Percentiles rank a stretch among this genome's conserved stretches.
phyloP scores from a whole-genome alignment of 1,140 invertebrate species.

The Micrasema minimum region DNA sequence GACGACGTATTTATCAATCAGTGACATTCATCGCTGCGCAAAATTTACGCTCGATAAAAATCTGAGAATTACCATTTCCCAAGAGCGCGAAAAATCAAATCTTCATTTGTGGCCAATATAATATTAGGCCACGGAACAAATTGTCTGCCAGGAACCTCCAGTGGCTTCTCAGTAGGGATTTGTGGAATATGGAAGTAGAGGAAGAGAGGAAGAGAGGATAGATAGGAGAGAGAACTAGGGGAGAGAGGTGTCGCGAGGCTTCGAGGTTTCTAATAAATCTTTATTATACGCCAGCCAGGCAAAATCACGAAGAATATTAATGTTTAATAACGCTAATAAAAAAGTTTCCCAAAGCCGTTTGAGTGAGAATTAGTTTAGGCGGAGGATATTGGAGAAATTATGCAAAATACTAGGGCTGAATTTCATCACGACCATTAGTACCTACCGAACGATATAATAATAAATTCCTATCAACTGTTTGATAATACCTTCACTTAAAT shows the following conservation, averaged over 20 bases:
- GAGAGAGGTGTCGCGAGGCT: constrained; percentile 8
- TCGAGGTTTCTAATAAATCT: constrained; percentile 32
- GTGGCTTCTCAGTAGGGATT: constrained; percentile 18
- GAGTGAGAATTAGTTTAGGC: constrained; percentile 2
- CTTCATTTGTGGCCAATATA: constrained; percentile 34
- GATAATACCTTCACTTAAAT: no score
- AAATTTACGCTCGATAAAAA: constrained; percentile 3
- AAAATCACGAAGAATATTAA: constrained; percentile 31
- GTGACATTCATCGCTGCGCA: not conserved
- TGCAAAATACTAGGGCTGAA: no score
- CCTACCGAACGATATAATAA: no score
- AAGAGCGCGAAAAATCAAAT: constrained; percentile 15
- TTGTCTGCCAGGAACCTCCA: constrained; percentile 19
- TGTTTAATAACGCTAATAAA: constrained; percentile 33
- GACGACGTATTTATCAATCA: no score
- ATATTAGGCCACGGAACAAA: constrained; percentile 31
- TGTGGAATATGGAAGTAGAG: constrained; percentile 30
- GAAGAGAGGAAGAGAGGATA: not conserved
- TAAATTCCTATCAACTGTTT: no score
- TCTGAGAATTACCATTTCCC: not conserved
- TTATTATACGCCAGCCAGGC: constrained; percentile 15
- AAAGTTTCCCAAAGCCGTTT: not conserved
- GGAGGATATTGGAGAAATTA: not conserved
- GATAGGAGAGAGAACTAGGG: not conserved
- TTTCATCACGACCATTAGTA: no score